Evolutionary conservation across 64 coral and sea anemone genomes (phyloP).

Genomic region (Stichodactyla helianthus): DNA sequence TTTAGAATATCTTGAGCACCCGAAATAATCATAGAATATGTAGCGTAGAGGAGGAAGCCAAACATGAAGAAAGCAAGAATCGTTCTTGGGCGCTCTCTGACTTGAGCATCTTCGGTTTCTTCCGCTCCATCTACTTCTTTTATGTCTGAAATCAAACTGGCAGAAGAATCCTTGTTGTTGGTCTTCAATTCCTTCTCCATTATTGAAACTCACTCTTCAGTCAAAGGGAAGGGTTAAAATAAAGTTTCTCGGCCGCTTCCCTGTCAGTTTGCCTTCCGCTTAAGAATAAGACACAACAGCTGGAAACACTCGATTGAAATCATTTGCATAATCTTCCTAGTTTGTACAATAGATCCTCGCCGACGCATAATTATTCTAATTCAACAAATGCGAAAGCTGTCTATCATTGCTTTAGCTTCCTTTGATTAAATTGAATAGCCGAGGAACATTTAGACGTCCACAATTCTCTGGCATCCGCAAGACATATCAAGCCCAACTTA

Average conservation of each 20-base stretch:
- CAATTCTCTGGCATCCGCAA: background rate
- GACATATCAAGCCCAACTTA: background rate
- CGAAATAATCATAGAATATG: conserved; percentile 77
- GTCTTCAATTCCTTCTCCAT: background rate
- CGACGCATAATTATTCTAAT: background rate
- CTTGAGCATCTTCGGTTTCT: background rate
- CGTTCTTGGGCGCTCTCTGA: conserved; percentile 38
- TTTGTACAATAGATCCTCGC: background rate
- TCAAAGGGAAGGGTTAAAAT: background rate
- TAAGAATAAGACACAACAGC: background rate
- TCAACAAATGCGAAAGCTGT: no score
- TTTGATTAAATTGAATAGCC: background rate
- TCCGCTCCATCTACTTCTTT: conserved; percentile 11
- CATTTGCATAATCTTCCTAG: background rate
- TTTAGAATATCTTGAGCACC: conserved; percentile 88
- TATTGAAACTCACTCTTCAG: background rate
- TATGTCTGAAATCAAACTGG: background rate
- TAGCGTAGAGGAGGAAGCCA: conserved; percentile 81
- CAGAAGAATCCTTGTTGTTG: conserved; percentile 7
- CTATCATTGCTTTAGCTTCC: background rate
- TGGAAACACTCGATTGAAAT: background rate
- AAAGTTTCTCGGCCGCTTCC: background rate
- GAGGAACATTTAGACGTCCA: background rate
- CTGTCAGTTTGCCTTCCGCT: background rate
- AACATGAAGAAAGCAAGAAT: conserved; percentile 77